phyloP scores from a whole-genome alignment of 2,888 invertebrate genomes.

The Vanessa cardui region DNA sequence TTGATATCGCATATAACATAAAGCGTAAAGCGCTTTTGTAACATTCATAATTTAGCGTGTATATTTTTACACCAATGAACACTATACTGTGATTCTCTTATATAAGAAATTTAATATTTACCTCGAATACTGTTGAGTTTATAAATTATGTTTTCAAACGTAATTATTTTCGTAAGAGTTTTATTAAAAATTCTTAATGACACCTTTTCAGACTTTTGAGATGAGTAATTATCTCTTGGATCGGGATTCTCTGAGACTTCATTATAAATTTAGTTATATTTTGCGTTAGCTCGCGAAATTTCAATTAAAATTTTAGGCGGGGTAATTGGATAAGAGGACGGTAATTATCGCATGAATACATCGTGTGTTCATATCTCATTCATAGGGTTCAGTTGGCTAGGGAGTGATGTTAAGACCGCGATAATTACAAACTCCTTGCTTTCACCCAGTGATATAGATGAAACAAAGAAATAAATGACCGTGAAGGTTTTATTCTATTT shows the following conservation, averaged over 20 bases:
- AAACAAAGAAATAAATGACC: constrained; percentile 14
- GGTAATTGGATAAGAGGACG: constrained; percentile 29
- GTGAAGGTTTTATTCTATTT: background rate
- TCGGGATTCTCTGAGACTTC: background rate
- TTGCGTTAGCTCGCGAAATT: constrained; percentile 7
- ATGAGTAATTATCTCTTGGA: background rate
- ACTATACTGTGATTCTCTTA: background rate
- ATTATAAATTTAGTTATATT: constrained; percentile 15
- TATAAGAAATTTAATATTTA: no score
- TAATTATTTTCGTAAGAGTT: background rate
- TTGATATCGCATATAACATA: background rate
- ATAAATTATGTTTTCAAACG: no score
- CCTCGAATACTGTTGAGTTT: no score
- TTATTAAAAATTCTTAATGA: background rate
- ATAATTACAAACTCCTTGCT: constrained; percentile 31
- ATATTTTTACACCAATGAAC: background rate
- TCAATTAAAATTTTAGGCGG: constrained; percentile 31
- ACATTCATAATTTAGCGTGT: background rate
- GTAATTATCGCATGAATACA: constrained; percentile 32
- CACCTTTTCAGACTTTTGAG: background rate
- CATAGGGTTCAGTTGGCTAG: constrained; percentile 34
- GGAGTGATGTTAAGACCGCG: constrained; percentile 27
- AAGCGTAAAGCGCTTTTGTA: background rate
- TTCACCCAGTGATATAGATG: constrained; percentile 5
- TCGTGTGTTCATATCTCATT: constrained; percentile 37